A percentile compares a stretch with the other conserved stretches of the same genome.
Conservation (phyloP, 2,797 vertebrate genomes). For the Etheostoma nigrum region DNA sequence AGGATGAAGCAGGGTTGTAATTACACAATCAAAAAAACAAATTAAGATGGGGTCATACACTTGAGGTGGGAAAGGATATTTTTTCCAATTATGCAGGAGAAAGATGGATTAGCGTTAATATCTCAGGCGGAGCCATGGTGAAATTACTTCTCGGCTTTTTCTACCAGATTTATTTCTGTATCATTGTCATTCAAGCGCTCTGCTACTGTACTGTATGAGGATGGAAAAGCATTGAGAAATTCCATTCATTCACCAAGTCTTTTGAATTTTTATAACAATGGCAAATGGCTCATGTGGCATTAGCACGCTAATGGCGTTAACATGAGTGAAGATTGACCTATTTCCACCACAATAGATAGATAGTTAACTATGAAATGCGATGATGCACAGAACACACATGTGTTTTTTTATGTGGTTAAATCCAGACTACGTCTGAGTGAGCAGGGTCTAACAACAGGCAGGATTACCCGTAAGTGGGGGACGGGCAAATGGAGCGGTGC, state of each 20-base stretch:
- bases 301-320: slow-evolving; percentile 68
- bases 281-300: slow-evolving; percentile 66
- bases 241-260: slow-evolving; percentile 52
- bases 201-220: slow-evolving; percentile 14
- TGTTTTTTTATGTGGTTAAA: slow-evolving; percentile 59
- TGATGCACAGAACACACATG: slow-evolving; percentile 47
- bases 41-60: slow-evolving; percentile 47
- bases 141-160: slow-evolving; percentile 51
- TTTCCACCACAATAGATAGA: slow-evolving; percentile 69
- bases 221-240: slow-evolving; percentile 57
- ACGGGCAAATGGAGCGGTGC: slow-evolving; percentile 26
- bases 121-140: slow-evolving; percentile 30
- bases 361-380: slow-evolving; percentile 70
- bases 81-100: slow-evolving; percentile 42
- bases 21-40: slow-evolving; percentile 60
- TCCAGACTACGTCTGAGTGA: slow-evolving; percentile 45
- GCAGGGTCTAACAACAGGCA: slow-evolving; percentile 65
- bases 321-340: slow-evolving; percentile 67
- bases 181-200: slow-evolving; percentile 46
- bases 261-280: slow-evolving; percentile 69
- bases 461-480: slow-evolving; percentile 46
- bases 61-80: slow-evolving; percentile 44
- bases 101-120: slow-evolving; percentile 62
- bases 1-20: slow-evolving; percentile 31
- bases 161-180: slow-evolving; percentile 49